A percentile compares a stretch with the other conserved stretches of the same genome.
Evolutionary conservation across 2,113 vertebrate genomes (phyloP).

Genomic region (Dasyornis broadbenti): DNA sequence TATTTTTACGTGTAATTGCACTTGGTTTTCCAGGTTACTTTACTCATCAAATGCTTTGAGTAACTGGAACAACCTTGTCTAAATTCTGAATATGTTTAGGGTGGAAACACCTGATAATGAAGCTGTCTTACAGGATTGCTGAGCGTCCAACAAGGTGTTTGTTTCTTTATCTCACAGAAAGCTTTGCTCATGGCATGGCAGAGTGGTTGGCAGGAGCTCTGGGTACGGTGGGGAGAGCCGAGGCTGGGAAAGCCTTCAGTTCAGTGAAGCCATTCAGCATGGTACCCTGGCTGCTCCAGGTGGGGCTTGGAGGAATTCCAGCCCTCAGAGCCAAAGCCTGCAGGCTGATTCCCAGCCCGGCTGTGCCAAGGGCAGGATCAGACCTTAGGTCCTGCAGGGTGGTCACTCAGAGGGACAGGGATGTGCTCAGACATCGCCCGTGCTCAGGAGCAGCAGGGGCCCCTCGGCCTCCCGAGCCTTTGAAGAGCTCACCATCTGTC

Average conservation of each 20-base stretch:
- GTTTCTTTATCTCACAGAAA: not conserved
- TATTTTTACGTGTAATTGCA: not conserved
- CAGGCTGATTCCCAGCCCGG: not conserved
- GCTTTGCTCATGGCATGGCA: not conserved
- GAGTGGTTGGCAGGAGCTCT: not conserved
- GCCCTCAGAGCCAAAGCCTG: not conserved
- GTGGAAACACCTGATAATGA: not conserved
- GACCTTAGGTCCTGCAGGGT: not conserved
- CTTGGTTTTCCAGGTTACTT: not conserved
- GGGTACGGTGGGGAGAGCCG: not conserved
- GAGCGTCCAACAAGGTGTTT: not conserved
- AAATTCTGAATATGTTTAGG: not conserved
- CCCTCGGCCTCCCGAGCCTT: not conserved
- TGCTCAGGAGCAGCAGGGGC: fast-evolving
- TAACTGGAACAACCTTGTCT: not conserved
- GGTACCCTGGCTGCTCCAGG: not conserved
- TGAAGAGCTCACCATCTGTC: not conserved
- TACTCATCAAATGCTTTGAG: not conserved
- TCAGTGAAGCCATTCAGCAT: not conserved
- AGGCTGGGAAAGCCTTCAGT: not conserved
- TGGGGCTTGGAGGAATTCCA: not conserved
- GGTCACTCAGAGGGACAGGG: not conserved
- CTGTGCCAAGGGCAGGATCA: not conserved
- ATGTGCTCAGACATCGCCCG: not conserved
- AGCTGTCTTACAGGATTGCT: not conserved